phyloP scores from a whole-genome alignment of 2,888 invertebrate genomes.

The Aphidoletes aphidimyza region DNA sequence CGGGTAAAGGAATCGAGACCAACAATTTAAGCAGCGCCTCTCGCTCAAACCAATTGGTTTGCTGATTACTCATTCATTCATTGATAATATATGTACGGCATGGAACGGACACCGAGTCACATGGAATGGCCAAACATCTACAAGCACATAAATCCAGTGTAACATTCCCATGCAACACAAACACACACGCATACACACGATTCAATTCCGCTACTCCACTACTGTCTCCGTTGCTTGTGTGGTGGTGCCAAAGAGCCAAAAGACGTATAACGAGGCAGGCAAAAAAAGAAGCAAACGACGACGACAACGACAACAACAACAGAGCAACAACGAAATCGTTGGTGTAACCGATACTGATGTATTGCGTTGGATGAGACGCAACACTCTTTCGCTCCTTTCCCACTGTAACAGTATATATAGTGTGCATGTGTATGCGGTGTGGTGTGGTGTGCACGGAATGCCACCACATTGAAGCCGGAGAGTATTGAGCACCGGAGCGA shows the following conservation, averaged over 20 bases:
- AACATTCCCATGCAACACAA: slow-evolving; percentile 13
- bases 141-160: neutral
- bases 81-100: too few relatives aligned
- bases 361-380: slow-evolving; percentile 46
- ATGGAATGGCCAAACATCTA: neutral
- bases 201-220: neutral
- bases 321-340: neutral
- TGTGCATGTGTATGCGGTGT: too few relatives aligned
- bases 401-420: slow-evolving; percentile 2
- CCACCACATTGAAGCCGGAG: neutral
- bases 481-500: neutral
- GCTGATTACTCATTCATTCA: too few relatives aligned
- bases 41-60: too few relatives aligned
- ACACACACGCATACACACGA: neutral
- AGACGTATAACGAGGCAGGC: too few relatives aligned
- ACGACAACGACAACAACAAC: neutral
- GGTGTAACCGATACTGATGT: neutral
- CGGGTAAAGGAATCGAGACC: too few relatives aligned
- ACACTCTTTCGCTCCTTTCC: neutral
- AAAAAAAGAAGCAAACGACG: neutral
- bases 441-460: neutral
- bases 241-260: too few relatives aligned
- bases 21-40: too few relatives aligned
- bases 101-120: slow-evolving; percentile 10
- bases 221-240: too few relatives aligned